phyloP scores from a whole-genome alignment of 2,888 invertebrate genomes.

The Epicampocera succincta region DNA sequence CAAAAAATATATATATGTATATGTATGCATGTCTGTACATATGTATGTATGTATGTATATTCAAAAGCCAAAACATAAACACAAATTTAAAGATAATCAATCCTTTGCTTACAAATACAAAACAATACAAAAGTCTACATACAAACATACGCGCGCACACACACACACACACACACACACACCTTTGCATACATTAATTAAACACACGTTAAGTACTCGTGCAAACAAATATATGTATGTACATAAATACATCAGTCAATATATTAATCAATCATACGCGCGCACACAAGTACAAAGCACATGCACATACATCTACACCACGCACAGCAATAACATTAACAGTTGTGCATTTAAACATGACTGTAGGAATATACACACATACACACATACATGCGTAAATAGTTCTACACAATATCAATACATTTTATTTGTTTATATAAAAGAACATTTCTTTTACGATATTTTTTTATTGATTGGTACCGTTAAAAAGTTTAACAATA shows the following conservation, averaged over 20 bases:
- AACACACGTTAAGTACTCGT: not conserved
- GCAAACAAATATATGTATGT: not conserved
- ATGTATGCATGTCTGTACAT: no score
- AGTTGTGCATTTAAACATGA: not conserved
- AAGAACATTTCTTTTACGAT: slow-evolving; percentile 38
- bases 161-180: no score
- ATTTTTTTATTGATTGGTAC: slow-evolving; percentile 13
- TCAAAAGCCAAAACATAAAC: no score
- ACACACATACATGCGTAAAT: slow-evolving; percentile 39
- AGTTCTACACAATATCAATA: slow-evolving; percentile 32
- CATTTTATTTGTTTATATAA: slow-evolving; percentile 34
- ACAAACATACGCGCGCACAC: not conserved
- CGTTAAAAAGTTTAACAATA: slow-evolving; percentile 17
- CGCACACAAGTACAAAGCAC: not conserved
- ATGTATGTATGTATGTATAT: no score
- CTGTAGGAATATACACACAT: slow-evolving; percentile 22
- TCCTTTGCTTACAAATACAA: not conserved
- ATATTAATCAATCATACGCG: slow-evolving; percentile 21
- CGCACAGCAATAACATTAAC: not conserved
- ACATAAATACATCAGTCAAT: slow-evolving; percentile 16
- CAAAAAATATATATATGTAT: no score
- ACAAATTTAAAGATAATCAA: no score
- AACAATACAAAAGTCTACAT: not conserved
- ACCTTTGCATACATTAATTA: no score
- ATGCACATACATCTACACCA: not conserved